phyloP scores from a whole-genome alignment of 2,797 vertebrate genomes.

The Triplophysa bombifrons region DNA sequence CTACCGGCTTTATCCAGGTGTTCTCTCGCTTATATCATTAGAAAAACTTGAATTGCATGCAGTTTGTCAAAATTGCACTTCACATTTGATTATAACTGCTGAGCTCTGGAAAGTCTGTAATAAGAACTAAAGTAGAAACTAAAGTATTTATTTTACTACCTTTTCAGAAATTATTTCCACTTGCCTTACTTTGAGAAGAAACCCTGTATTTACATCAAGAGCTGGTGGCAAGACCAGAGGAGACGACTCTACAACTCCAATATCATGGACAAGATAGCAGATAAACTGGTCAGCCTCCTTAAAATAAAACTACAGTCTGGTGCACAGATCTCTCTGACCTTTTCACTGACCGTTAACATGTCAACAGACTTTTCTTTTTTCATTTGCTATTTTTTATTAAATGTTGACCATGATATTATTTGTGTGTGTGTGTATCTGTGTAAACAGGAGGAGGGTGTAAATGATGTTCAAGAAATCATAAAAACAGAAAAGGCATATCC shows the following conservation, averaged over 20 bases:
- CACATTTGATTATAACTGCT: neutral
- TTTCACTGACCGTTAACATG: neutral
- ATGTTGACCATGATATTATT: neutral
- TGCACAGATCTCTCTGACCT: neutral
- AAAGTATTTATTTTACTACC: neutral
- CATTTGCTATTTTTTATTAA: neutral
- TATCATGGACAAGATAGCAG: slow-evolving; percentile 93
- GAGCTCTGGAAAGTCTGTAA: slow-evolving; percentile 6
- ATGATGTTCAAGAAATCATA: slow-evolving; percentile 95
- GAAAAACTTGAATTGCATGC: neutral
- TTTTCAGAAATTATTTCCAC: slow-evolving; percentile 92
- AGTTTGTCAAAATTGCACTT: neutral
- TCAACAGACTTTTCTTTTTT: neutral
- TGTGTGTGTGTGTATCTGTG: slow-evolving; percentile 22
- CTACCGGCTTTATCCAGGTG: neutral
- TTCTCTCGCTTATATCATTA: neutral
- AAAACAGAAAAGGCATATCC: slow-evolving; percentile 95
- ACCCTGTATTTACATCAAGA: slow-evolving; percentile 95
- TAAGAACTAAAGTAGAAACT: neutral
- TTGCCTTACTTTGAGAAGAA: slow-evolving; percentile 95
- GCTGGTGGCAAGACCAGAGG: slow-evolving; percentile 96
- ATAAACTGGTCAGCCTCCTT: slow-evolving; percentile 87
- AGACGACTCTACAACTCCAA: slow-evolving; percentile 92
- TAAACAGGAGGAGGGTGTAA: slow-evolving; percentile 92
- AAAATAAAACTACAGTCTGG: neutral